These are phyloP conservation scores for Hozukius guyotensis DNA, from an alignment of 2,797 vertebrate genomes.

Conservation along the genomic window DNA sequence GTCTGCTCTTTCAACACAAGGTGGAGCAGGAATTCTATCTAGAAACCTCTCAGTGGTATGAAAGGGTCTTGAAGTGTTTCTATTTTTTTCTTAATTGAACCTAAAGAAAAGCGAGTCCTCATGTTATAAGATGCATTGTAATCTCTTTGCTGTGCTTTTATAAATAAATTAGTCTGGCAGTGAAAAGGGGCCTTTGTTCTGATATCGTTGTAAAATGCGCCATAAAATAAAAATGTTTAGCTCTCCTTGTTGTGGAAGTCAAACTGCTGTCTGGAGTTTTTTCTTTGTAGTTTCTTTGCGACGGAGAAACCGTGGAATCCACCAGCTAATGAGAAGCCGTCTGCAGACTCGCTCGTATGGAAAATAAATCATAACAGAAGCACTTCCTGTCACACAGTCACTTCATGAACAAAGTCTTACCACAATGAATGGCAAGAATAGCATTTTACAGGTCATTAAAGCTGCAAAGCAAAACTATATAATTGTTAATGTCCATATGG, in stretches of 20 bases:
- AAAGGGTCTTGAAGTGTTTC: background rate
- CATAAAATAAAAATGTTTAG: slow-evolving; percentile 28
- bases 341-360: slow-evolving; percentile 10
- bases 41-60: background rate
- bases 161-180: background rate
- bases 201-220: slow-evolving; percentile 8
- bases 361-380: slow-evolving; percentile 25
- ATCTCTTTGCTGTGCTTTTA: background rate
- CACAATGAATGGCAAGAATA: background rate
- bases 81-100: background rate
- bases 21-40: slow-evolving; percentile 38
- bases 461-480: background rate
- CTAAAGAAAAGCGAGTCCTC: background rate
- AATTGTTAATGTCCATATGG: background rate
- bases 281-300: slow-evolving; percentile 43
- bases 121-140: background rate
- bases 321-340: slow-evolving; percentile 23
- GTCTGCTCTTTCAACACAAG: slow-evolving; percentile 48
- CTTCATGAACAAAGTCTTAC: background rate
- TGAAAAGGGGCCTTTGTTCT: slow-evolving; percentile 29
- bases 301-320: slow-evolving; percentile 6
- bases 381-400: background rate
- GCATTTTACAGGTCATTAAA: background rate
- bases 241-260: slow-evolving; percentile 31
- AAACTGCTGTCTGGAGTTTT: slow-evolving; percentile 19